A percentile compares a stretch with the other conserved stretches of the same genome.
These are phyloP conservation scores for Euschistus heros DNA, from an alignment of 1,140 invertebrate genomes.

Conservation along the genomic window DNA sequence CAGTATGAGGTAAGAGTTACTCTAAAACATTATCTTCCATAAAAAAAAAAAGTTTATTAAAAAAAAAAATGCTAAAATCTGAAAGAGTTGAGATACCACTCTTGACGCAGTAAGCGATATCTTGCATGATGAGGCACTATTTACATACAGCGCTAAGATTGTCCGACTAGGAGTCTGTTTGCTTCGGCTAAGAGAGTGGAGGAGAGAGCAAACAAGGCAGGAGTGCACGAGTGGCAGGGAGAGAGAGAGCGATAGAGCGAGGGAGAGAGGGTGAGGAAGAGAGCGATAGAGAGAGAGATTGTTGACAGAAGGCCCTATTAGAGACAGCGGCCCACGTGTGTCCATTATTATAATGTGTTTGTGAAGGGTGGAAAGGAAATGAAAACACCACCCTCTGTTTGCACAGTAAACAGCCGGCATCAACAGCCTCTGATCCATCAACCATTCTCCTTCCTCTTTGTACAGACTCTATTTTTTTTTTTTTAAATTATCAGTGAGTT, in stretches of 20 bases:
- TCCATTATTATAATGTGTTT: slow-evolving; percentile 16
- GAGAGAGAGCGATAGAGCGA: slow-evolving; percentile 20
- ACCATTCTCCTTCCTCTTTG: not conserved
- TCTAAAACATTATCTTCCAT: too few relatives aligned
- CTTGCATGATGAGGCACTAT: too few relatives aligned
- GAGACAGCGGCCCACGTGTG: not conserved
- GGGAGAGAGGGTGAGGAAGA: slow-evolving; percentile 20
- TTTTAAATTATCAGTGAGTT: too few relatives aligned
- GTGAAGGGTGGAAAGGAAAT: slow-evolving; percentile 17
- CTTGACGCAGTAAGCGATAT: too few relatives aligned
- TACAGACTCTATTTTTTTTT: too few relatives aligned
- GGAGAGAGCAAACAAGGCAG: slow-evolving; percentile 30
- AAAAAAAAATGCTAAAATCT: too few relatives aligned
- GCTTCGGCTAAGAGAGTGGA: slow-evolving; percentile 33
- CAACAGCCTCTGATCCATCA: not conserved
- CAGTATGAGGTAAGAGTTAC: too few relatives aligned
- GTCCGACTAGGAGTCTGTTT: not conserved
- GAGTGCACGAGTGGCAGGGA: slow-evolving; percentile 20
- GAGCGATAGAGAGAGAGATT: slow-evolving; percentile 11
- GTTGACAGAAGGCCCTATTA: slow-evolving; percentile 6
- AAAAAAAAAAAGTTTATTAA: too few relatives aligned
- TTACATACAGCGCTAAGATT: too few relatives aligned
- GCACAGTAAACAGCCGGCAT: slow-evolving; percentile 1
- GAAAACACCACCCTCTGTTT: slow-evolving; percentile 8
- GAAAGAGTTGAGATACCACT: too few relatives aligned